Evolutionary conservation across 2,888 invertebrate species (phyloP).

Genomic region (Tyria jacobaeae): DNA sequence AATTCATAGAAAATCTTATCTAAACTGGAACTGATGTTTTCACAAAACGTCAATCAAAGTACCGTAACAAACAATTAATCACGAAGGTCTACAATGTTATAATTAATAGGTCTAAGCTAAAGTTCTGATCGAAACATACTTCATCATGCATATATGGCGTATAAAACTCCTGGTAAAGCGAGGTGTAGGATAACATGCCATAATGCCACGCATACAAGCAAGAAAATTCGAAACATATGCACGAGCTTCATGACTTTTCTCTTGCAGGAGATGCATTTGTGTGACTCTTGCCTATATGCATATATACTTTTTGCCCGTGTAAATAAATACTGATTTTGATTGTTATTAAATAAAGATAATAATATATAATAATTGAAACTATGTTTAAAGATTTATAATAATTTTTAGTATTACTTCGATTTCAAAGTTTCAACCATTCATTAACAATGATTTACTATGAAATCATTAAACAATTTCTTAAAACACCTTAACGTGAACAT

Average conservation of each 20-base stretch:
- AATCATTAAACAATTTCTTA: too few relatives aligned
- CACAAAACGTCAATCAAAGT: slow-evolving; percentile 52
- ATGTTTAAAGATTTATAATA: neutral
- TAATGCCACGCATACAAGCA: neutral
- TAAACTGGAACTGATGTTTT: slow-evolving; percentile 47
- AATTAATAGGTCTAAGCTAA: slow-evolving; percentile 53
- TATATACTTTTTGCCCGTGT: too few relatives aligned
- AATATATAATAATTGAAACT: neutral
- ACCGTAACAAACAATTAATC: slow-evolving; percentile 48
- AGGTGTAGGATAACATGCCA: neutral
- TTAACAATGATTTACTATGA: too few relatives aligned
- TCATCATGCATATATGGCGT: slow-evolving; percentile 27
- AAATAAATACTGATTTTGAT: too few relatives aligned
- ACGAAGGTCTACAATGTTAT: slow-evolving; percentile 42
- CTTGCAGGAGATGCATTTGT: neutral
- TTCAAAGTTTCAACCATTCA: too few relatives aligned
- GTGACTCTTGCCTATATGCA: too few relatives aligned
- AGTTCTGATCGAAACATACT: slow-evolving; percentile 49
- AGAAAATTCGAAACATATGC: neutral
- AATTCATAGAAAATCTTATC: slow-evolving; percentile 44
- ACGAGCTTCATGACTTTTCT: neutral
- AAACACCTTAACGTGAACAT: too few relatives aligned
- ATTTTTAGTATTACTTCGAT: too few relatives aligned
- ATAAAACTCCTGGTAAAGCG: neutral
- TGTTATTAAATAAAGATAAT: too few relatives aligned